phyloP scores from a whole-genome alignment of 2,888 invertebrate genomes.

The Xanthorhoe designata region DNA sequence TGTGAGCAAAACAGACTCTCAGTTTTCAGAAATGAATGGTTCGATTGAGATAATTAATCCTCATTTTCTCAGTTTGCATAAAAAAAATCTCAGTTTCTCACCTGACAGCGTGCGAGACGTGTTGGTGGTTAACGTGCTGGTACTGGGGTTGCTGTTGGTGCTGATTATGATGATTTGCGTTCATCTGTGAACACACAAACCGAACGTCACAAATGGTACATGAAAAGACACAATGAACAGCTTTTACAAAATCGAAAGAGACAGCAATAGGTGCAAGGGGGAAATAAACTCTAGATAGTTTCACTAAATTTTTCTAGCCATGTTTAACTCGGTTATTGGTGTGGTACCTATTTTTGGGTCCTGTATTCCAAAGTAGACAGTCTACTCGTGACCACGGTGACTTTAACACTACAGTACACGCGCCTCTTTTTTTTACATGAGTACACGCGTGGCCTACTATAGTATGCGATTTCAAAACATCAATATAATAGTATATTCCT shows the following conservation, averaged over 20 bases:
- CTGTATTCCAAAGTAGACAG: too few relatives aligned
- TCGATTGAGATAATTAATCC: background rate
- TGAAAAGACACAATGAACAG: background rate
- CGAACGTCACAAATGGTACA: conserved; percentile 7
- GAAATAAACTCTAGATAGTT: too few relatives aligned
- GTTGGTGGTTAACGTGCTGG: conserved; percentile 77
- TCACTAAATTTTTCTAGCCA: too few relatives aligned
- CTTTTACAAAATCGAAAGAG: background rate
- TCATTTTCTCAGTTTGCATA: background rate
- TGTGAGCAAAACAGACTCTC: background rate
- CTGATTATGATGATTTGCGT: conserved; percentile 75
- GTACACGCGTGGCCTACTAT: too few relatives aligned
- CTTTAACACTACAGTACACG: too few relatives aligned
- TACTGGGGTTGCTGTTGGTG: conserved; percentile 72
- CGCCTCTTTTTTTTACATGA: too few relatives aligned
- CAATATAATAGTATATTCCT: too few relatives aligned
- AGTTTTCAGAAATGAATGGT: background rate
- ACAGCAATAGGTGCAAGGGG: too few relatives aligned
- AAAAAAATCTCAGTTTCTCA: conserved; percentile 43
- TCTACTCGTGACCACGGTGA: too few relatives aligned
- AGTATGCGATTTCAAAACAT: too few relatives aligned
- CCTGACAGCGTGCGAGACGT: conserved; percentile 72
- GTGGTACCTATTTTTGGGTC: too few relatives aligned
- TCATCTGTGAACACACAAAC: conserved; percentile 56
- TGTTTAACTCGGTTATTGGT: too few relatives aligned